Evolutionary conservation across 2,797 vertebrate species (phyloP), one percentile per base, ranked within the genome.

Genomic region (Bradypus variegatus): DNA sequence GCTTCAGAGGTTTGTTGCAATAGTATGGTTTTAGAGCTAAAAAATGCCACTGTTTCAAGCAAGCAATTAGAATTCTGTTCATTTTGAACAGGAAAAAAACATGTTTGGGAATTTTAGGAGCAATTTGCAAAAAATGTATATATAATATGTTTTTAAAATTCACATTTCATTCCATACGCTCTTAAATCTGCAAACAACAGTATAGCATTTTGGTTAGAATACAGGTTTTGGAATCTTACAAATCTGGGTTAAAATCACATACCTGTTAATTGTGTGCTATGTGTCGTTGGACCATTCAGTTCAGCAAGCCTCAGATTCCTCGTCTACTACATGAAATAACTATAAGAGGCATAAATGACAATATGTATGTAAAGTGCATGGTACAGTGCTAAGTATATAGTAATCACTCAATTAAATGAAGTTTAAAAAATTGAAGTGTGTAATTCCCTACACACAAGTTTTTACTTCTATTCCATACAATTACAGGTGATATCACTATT

Each of bases 1-100:
- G 86, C 93, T 93, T 95, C 1, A 1, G 79, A 91, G 62, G 88
- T 89, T 88, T 33, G 0, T 64, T 58, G 31, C 50, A 89, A 85
- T 69, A 7, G 23, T 84, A n/a, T 36, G 15, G 36, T 69, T 90
- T 21, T 38, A 77, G 80, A 95, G 76, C 73, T 81, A 7, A 80
- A 62, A 92, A 64, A 23, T 0, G 31, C 33, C 38, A 58, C 73
- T 93, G 31, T 84, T 85, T 88, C 36, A 77, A n/a, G 9, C 48
- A 58, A 88, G 27, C 55, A 65, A 0, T 67, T 23, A 89, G 48
- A 82, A 48, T 86, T 31, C 29, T 36, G 69, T 36, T 78, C 33
- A 15, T 60, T 89, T 89, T 88, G 18, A 65, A 78, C 1, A 55
- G 8, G 50, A 50, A 89, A 50, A 89, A 72, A 78, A 62, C 0